A percentile compares a stretch with the other conserved stretches of the same genome.
Evolutionary conservation across 2,797 vertebrate species (phyloP).

Genomic region (Salarias fasciatus): DNA sequence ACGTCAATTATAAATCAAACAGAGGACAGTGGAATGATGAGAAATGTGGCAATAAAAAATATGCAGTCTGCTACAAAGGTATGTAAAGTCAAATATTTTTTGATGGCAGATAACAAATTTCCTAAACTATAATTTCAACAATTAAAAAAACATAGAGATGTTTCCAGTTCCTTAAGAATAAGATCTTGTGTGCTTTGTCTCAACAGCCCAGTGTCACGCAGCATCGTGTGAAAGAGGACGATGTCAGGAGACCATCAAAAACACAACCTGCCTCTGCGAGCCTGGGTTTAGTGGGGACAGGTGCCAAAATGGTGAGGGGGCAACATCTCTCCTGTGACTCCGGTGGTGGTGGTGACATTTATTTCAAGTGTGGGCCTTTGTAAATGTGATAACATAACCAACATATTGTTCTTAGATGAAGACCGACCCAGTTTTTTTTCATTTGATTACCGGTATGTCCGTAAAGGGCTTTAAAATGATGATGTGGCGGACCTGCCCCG

Average conservation of each 20-base stretch:
- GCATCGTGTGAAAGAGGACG: conserved; percentile 61
- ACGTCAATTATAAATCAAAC: background rate
- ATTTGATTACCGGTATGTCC: background rate
- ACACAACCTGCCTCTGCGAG: conserved; percentile 73
- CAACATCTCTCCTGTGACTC: background rate
- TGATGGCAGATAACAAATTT: too few species aligned
- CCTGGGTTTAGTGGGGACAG: conserved; percentile 67
- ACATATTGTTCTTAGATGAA: too few species aligned
- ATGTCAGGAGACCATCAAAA: conserved; percentile 75
- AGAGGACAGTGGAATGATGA: conserved; percentile 84
- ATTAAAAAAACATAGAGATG: too few species aligned
- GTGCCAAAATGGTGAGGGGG: conserved; percentile 71
- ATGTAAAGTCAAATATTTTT: background rate
- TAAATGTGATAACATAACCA: background rate
- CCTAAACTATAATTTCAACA: too few species aligned
- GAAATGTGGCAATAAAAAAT: conserved; percentile 38
- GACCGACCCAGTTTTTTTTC: background rate
- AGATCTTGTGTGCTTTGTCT: background rate
- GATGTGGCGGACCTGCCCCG: background rate
- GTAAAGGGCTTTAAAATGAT: background rate
- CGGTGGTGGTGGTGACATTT: too few species aligned
- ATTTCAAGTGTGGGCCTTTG: background rate
- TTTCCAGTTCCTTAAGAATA: background rate
- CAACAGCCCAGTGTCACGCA: conserved; percentile 74
- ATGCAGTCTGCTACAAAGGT: conserved; percentile 77